These are phyloP conservation scores for Pyrgus malvae DNA, from an alignment of 2,888 invertebrate genomes.

Conservation along the genomic window DNA sequence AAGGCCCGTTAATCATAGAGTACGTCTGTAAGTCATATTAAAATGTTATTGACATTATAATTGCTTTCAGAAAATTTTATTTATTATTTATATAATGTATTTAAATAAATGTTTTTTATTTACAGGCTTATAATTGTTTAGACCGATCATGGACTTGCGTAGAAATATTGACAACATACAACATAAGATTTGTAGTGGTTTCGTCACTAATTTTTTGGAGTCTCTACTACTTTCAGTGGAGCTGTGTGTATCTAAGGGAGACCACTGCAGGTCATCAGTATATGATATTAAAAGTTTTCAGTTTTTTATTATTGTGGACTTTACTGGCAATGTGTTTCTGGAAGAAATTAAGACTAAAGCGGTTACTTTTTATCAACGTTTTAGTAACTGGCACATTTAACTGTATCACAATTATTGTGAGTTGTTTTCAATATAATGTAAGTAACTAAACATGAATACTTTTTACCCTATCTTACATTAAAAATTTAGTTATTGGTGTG, in stretches of 20 bases:
- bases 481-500: no score
- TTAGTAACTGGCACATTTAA: conserved; percentile 52
- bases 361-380: conserved; percentile 51
- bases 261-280: conserved; percentile 43
- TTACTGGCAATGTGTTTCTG: conserved; percentile 49
- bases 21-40: conserved; percentile 58
- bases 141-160: conserved; percentile 63
- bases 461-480: no score
- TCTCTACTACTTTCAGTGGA: conserved; percentile 57
- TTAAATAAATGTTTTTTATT: conserved; percentile 35
- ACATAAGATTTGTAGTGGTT: conserved; percentile 50
- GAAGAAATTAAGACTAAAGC: conserved; percentile 48
- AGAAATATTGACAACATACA: conserved; percentile 54
- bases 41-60: not conserved
- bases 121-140: conserved; percentile 63
- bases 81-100: not conserved
- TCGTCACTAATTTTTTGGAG: conserved; percentile 51
- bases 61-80: not conserved
- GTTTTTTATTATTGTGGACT: conserved; percentile 46
- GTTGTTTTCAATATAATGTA: conserved; percentile 33
- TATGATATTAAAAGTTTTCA: conserved; percentile 44
- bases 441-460: no score
- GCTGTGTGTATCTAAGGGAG: conserved; percentile 55
- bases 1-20: conserved; percentile 69
- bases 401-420: conserved; percentile 40